These are phyloP conservation scores for Sebastes fasciatus DNA, from an alignment of 2,113 vertebrate genomes.

Conservation along the genomic window DNA sequence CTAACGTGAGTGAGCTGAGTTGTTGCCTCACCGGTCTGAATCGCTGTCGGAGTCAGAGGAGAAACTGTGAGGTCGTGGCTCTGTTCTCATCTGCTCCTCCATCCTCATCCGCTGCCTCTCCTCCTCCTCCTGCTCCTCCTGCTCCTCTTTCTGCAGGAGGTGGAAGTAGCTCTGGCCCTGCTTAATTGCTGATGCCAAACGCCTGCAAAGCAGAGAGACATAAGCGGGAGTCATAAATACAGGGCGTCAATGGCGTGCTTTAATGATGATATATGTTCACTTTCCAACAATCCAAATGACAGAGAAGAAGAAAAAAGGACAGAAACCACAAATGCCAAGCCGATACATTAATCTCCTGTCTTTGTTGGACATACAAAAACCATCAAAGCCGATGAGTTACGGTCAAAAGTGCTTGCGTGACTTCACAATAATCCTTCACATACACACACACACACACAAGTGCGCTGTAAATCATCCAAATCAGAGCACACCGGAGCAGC, in stretches of 20 bases:
- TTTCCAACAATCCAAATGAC: slow-evolving; percentile 3
- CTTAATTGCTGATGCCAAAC: slow-evolving; percentile 78
- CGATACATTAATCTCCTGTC: slow-evolving; percentile 29
- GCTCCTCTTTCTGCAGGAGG: slow-evolving; percentile 76
- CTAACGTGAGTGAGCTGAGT: not conserved
- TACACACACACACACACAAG: slow-evolving; percentile 26
- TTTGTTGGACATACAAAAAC: slow-evolving; percentile 49
- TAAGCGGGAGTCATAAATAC: slow-evolving; percentile 22
- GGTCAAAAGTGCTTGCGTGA: not conserved
- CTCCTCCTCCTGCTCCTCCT: slow-evolving; percentile 56
- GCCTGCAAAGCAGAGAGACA: slow-evolving; percentile 65
- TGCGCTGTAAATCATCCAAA: slow-evolving; percentile 59
- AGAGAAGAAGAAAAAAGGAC: not conserved
- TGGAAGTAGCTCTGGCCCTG: slow-evolving; percentile 78
- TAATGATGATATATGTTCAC: slow-evolving; percentile 39
- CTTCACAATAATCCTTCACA: slow-evolving; percentile 35
- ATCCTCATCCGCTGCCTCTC: slow-evolving; percentile 44
- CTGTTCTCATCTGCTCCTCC: slow-evolving; percentile 29
- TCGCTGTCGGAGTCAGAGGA: slow-evolving; percentile 47
- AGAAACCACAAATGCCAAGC: slow-evolving; percentile 38
- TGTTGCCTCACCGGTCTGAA: slow-evolving; percentile 23
- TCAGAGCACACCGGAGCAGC: slow-evolving; percentile 35
- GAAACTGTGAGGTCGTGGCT: slow-evolving; percentile 69
- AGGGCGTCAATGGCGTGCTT: not conserved
- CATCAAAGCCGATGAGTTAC: slow-evolving; percentile 52